Evolutionary conservation across 2,797 vertebrate species (phyloP).

Genomic region (Lithobates sylvaticus): DNA sequence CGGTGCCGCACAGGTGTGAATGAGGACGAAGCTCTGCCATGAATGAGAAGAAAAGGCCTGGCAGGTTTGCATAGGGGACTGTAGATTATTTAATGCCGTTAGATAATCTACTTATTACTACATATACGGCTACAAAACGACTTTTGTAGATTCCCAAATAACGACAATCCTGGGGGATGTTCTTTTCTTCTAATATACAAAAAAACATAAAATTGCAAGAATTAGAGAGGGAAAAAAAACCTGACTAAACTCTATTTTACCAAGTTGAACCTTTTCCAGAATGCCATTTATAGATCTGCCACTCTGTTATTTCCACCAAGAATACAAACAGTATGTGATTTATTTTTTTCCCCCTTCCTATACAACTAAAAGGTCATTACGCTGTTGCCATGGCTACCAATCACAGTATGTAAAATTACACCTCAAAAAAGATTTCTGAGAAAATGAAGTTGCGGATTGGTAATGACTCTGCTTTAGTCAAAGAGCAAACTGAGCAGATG

Average conservation of each 20-base stretch:
- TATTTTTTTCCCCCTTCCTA: slow-evolving; percentile 73
- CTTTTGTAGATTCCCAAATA: too few relatives aligned
- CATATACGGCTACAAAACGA: too few relatives aligned
- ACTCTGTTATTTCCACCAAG: slow-evolving; percentile 73
- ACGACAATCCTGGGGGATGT: too few relatives aligned
- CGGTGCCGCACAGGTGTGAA: too few relatives aligned
- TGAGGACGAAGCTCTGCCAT: too few relatives aligned
- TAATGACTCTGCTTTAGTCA: slow-evolving; percentile 65
- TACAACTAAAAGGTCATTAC: slow-evolving; percentile 76
- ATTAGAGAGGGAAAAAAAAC: neutral
- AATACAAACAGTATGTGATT: slow-evolving; percentile 75
- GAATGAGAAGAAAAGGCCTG: too few relatives aligned
- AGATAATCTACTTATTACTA: too few relatives aligned
- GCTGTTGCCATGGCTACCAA: slow-evolving; percentile 81
- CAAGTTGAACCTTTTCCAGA: slow-evolving; percentile 20
- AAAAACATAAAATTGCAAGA: neutral
- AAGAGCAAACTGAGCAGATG: slow-evolving; percentile 64
- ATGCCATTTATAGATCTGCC: slow-evolving; percentile 73
- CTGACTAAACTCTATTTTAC: slow-evolving; percentile 23
- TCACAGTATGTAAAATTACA: slow-evolving; percentile 75
- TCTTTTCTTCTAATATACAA: neutral
- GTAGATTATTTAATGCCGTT: too few relatives aligned
- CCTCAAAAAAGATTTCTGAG: slow-evolving; percentile 70
- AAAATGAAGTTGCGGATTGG: slow-evolving; percentile 72
- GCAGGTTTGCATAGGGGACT: too few relatives aligned